Base-by-base conservation (phyloP, 2,113 vertebrate genomes). In the Nothobranchius kuhntae region DNA sequence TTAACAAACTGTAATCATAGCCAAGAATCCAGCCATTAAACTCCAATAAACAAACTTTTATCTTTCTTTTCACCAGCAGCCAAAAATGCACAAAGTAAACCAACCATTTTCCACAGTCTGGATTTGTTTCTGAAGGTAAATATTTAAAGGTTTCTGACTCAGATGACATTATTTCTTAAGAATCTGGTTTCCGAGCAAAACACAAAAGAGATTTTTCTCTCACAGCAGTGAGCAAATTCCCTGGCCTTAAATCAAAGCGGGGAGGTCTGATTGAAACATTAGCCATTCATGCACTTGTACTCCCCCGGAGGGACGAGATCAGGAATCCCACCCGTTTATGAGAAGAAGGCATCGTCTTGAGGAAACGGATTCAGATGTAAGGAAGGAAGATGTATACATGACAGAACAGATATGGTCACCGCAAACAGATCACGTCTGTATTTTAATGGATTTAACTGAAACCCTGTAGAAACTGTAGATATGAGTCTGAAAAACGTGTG, bases 281-380 rank as follows among this genome's bases (percentile, higher is more conserved):
- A 80, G 66, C 72, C 70, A 85, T 84, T 85, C 81, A 86, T 78
- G 57, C 68, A 77, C 72, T 86, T 81, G 75, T 73, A 71, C 59
- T 86, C 73, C 83, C 85, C 80, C 75, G 70, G 78, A 82, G 86
- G 71, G 65, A 81, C 2, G 11, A 53, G 75, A 75, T 47, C 55
- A 26, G 80, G 85, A 88, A 90, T 86, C 80, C 75, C 86, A 70
- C 80, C 73, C 86, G 52, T 84, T 89, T 89, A 88, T 81, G 77
- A 84, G 87, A 87, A 90, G 58, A 65, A 51, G 45, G 54, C 56
- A 68, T 40, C 9, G 1, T 75, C 69, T 73, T n/a, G 12, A 71
- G 65, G 55, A 89, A 84, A 83, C 70, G 21, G 68, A 87, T 86
- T 68, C 80, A 53, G 53, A 80, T 70, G 52, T 81, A 52, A 75